phyloP scores from a whole-genome alignment of 2,113 vertebrate species.

The Pygoscelis adeliae region DNA sequence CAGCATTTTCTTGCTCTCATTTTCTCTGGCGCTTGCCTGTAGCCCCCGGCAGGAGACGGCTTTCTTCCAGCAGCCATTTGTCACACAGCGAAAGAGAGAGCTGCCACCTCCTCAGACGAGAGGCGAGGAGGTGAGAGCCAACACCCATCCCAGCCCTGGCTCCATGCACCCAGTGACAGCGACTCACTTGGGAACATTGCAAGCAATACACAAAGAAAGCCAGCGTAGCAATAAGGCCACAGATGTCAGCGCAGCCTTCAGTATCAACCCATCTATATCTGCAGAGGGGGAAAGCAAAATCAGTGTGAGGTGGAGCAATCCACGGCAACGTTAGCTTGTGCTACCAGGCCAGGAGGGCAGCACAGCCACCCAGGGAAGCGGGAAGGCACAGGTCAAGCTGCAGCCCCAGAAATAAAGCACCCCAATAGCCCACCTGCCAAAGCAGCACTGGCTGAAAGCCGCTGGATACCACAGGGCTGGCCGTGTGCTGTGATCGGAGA shows the following conservation, averaged over 20 bases:
- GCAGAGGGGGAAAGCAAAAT: neutral
- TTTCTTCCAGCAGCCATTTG: neutral
- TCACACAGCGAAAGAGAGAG: neutral
- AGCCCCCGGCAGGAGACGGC: neutral
- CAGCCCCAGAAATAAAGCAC: neutral
- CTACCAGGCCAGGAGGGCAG: neutral
- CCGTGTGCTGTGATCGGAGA: accelerated
- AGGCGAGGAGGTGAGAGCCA: neutral
- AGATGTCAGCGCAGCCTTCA: neutral
- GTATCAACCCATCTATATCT: neutral
- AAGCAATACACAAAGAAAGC: neutral
- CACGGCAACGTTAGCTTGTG: neutral
- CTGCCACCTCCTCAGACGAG: accelerated
- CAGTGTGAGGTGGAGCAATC: neutral
- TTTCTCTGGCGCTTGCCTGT: neutral
- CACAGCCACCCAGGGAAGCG: accelerated
- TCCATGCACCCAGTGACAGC: neutral
- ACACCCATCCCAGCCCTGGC: neutral
- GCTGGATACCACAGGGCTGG: neutral
- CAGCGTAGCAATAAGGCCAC: accelerated
- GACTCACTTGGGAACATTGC: neutral
- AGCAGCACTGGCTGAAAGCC: neutral
- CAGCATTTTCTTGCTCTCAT: neutral
- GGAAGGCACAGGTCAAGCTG: neutral
- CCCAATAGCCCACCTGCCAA: neutral